Conservation (phyloP, 2,797 vertebrate species). For the Potorous gilbertii region DNA sequence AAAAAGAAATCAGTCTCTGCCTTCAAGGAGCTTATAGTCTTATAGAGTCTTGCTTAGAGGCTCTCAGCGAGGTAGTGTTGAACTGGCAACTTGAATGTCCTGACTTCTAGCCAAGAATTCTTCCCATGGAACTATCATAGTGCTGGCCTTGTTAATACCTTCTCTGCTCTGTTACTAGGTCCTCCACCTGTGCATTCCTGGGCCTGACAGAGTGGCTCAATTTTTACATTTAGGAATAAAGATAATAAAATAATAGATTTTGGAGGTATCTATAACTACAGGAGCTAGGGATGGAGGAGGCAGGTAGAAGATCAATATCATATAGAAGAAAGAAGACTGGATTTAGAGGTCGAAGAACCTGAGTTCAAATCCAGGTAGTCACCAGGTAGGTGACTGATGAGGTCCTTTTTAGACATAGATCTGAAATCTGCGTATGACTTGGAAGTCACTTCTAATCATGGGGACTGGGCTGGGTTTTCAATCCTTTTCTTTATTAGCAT, state of each 20-base stretch:
- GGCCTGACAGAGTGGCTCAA: not conserved
- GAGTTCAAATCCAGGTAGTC: not conserved
- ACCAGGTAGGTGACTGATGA: not conserved
- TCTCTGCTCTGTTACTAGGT: not conserved
- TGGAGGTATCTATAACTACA: not conserved
- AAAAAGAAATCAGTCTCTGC: not conserved
- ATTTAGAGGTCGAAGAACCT: not conserved
- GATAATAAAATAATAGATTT: conserved; percentile 5
- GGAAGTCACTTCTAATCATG: not conserved
- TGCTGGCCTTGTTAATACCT: not conserved
- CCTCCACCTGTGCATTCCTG: not conserved
- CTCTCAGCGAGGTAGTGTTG: not conserved
- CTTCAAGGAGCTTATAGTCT: not conserved
- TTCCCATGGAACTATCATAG: not conserved
- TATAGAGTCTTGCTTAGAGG: not conserved
- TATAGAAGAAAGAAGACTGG: not conserved
- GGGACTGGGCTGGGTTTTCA: not conserved
- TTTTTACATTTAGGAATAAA: not conserved
- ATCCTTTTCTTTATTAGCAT: not conserved
- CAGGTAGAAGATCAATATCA: not conserved
- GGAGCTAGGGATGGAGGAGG: not conserved
- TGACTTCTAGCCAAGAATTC: not conserved
- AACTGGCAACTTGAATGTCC: not conserved
- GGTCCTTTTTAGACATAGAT: not conserved
- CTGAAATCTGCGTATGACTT: not conserved